A percentile compares a stretch with the other conserved stretches of the same genome.
Evolutionary conservation across 2,888 invertebrate genomes (phyloP).

Genomic region (Mamestra brassicae): DNA sequence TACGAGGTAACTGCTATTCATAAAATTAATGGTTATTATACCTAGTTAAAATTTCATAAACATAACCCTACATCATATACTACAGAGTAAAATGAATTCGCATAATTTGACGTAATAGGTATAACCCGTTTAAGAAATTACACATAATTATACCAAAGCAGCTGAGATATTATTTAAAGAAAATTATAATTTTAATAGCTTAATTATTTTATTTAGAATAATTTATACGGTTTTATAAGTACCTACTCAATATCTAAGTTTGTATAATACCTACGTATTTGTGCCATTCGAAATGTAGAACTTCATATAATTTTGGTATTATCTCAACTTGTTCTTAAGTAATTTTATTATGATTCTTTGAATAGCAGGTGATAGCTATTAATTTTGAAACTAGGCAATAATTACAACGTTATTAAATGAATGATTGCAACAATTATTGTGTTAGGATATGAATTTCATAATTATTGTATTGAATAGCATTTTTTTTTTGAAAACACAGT

Average conservation of each 20-base stretch:
- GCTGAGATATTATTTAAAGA: conserved; percentile 13
- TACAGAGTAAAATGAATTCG: neutral
- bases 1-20: neutral
- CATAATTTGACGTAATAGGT: conserved; percentile 17
- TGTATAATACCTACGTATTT: neutral
- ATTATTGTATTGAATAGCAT: neutral
- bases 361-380: neutral
- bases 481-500: neutral
- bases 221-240: neutral
- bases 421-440: neutral
- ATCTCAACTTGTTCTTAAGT: too few species aligned
- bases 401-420: neutral
- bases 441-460: neutral
- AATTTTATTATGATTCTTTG: neutral
- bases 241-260: neutral
- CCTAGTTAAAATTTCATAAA: conserved; percentile 8
- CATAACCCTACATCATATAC: neutral
- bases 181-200: conserved; percentile 35
- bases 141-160: conserved; percentile 16
- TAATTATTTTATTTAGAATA: conserved; percentile 27
- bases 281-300: neutral
- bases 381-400: neutral
- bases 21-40: neutral
- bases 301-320: too few species aligned
- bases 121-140: conserved; percentile 14